A percentile compares a stretch with the other conserved stretches of the same genome.
These are phyloP conservation scores for Rhamnusium bicolor DNA, from an alignment of 2,888 invertebrate genomes.

Conservation along the genomic window DNA sequence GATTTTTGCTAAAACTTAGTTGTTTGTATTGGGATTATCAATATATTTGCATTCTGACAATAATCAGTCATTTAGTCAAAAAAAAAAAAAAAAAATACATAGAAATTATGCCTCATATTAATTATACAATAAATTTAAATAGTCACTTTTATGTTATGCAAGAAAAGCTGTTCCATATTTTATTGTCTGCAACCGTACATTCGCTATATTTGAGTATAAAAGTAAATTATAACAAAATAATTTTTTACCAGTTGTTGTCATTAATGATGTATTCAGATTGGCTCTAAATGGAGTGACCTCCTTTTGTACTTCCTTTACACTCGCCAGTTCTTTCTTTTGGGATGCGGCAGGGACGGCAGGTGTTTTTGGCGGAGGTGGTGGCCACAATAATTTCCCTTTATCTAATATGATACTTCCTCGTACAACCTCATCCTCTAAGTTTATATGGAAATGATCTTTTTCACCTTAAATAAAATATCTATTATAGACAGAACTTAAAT, in stretches of 20 bases:
- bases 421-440: slow-evolving; percentile 89
- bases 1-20: too few relatives aligned
- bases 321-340: slow-evolving; percentile 65
- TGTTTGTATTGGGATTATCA: too few relatives aligned
- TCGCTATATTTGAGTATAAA: too few relatives aligned
- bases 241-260: slow-evolving; percentile 78
- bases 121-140: too few relatives aligned
- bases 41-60: too few relatives aligned
- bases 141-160: too few relatives aligned
- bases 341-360: slow-evolving; percentile 70
- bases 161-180: too few relatives aligned
- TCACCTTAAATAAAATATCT: slow-evolving; percentile 72
- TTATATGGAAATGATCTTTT: slow-evolving; percentile 85
- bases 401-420: slow-evolving; percentile 86
- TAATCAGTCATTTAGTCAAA: too few relatives aligned
- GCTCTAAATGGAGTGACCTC: slow-evolving; percentile 77
- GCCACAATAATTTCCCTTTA: slow-evolving; percentile 85
- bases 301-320: slow-evolving; percentile 55
- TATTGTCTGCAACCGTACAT: too few relatives aligned
- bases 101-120: too few relatives aligned
- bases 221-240: slow-evolving; percentile 10
- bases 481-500: background rate
- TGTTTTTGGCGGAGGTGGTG: slow-evolving; percentile 79
- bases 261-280: slow-evolving; percentile 79
- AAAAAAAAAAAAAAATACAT: too few relatives aligned